Percentiles rank a stretch among this genome's conserved stretches.
These are phyloP conservation scores for Drosophila suboccidentalis DNA, from an alignment of 2,888 invertebrate species.

Conservation along the genomic window DNA sequence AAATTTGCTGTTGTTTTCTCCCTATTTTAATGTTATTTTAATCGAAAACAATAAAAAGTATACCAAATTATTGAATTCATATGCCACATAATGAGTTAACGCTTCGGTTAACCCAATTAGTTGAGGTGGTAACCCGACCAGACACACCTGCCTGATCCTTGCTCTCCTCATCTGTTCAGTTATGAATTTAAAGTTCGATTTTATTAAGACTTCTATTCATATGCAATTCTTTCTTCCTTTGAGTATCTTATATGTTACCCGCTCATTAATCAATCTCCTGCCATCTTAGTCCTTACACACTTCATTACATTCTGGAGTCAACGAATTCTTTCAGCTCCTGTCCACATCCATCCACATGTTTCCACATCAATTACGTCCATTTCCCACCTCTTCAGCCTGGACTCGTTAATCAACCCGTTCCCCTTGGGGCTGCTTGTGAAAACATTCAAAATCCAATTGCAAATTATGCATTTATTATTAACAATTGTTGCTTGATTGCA, in stretches of 20 bases:
- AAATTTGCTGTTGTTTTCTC: slow-evolving; percentile 11
- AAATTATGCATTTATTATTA: slow-evolving; percentile 82
- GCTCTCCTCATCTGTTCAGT: slow-evolving; percentile 4
- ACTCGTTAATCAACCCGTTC: slow-evolving; percentile 71
- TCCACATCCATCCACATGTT: background rate
- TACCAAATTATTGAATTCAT: slow-evolving; percentile 43
- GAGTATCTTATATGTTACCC: background rate
- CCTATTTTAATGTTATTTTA: slow-evolving; percentile 70
- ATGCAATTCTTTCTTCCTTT: background rate
- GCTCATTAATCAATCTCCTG: slow-evolving; percentile 28
- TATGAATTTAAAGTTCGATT: background rate
- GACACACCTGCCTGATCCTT: slow-evolving; percentile 38
- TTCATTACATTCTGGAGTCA: slow-evolving; percentile 1
- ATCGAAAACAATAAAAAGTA: slow-evolving; percentile 76
- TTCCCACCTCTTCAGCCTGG: slow-evolving; percentile 11
- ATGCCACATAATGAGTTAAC: slow-evolving; percentile 67
- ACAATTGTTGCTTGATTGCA: slow-evolving; percentile 80
- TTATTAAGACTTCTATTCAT: background rate
- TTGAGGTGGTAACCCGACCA: slow-evolving; percentile 24
- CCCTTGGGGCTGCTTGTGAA: slow-evolving; percentile 52
- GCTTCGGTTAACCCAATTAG: slow-evolving; percentile 66
- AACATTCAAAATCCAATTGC: slow-evolving; percentile 78
- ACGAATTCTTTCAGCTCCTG: slow-evolving; percentile 16
- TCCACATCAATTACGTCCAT: slow-evolving; percentile 13
- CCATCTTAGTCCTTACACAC: slow-evolving; percentile 13